phyloP scores from a whole-genome alignment of 2,113 vertebrate genomes.

The Ptilonorhynchus violaceus region DNA sequence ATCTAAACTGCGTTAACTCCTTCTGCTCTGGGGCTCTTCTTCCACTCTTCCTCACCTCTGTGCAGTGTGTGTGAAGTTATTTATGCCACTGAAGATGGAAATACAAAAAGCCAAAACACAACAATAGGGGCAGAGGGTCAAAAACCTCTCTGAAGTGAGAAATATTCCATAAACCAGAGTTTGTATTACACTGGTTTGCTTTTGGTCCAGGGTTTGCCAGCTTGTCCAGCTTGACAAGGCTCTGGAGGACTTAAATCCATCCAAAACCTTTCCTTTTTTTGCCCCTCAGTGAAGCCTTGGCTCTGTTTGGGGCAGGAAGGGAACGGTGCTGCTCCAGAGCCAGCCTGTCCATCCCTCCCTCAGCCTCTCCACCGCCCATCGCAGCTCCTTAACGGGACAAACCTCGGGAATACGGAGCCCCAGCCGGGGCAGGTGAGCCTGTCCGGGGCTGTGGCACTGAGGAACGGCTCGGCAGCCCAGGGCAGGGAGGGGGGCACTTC shows the following conservation, averaged over 20 bases:
- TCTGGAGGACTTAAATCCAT: background rate
- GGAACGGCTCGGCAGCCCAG: background rate
- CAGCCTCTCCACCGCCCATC: background rate
- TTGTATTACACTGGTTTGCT: background rate
- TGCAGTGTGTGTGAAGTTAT: too few relatives aligned
- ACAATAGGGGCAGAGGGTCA: background rate
- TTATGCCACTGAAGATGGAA: background rate
- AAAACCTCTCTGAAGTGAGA: background rate
- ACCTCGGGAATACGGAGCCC: background rate
- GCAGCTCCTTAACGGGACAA: background rate
- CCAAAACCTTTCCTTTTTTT: background rate
- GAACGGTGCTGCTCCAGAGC: background rate
- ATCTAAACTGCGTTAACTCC: background rate
- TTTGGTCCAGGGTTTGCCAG: background rate
- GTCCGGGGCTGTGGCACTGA: background rate
- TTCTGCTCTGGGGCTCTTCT: background rate
- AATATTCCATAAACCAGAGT: background rate
- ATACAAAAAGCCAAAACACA: background rate
- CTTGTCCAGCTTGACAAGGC: background rate
- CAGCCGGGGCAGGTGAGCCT: background rate
- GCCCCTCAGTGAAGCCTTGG: background rate
- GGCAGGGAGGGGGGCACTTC: background rate
- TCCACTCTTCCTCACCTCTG: background rate
- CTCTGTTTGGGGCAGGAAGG: background rate
- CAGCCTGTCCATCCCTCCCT: background rate